Evolutionary conservation across 2,113 vertebrate species (phyloP).

Genomic region (Archocentrus centrarchus): DNA sequence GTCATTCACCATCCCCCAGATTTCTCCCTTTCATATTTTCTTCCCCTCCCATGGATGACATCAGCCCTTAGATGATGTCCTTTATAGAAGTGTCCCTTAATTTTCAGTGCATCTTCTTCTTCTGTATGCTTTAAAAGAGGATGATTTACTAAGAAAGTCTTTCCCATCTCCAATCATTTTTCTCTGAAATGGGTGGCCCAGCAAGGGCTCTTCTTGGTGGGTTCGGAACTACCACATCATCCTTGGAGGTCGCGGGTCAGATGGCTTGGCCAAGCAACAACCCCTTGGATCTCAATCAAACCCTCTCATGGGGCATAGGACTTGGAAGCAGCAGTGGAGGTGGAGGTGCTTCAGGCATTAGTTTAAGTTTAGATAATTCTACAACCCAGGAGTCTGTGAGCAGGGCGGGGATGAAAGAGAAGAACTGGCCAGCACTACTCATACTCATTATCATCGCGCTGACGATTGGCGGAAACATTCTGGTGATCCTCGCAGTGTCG

Average conservation of each 20-base stretch:
- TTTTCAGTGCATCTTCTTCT: background rate
- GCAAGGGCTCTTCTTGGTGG: conserved; percentile 79
- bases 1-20: background rate
- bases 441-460: conserved; percentile 94
- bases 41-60: background rate
- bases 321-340: conserved; percentile 59
- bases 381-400: conserved; percentile 69
- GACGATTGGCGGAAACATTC: conserved; percentile 95
- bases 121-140: conserved; percentile 19
- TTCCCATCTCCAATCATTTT: background rate
- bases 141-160: background rate
- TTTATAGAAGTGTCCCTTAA: background rate
- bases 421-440: conserved; percentile 96
- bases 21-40: background rate
- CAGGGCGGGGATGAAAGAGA: conserved; percentile 79
- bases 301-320: conserved; percentile 75
- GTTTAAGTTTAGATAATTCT: conserved; percentile 71
- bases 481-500: conserved; percentile 97
- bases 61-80: background rate
- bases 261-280: conserved; percentile 84
- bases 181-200: conserved; percentile 80
- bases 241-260: conserved; percentile 80
- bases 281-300: conserved; percentile 79
- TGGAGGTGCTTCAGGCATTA: conserved; percentile 43
- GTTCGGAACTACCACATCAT: conserved; percentile 82